phyloP scores from a whole-genome alignment of 2,113 vertebrate species.

The Elgaria multicarinata region DNA sequence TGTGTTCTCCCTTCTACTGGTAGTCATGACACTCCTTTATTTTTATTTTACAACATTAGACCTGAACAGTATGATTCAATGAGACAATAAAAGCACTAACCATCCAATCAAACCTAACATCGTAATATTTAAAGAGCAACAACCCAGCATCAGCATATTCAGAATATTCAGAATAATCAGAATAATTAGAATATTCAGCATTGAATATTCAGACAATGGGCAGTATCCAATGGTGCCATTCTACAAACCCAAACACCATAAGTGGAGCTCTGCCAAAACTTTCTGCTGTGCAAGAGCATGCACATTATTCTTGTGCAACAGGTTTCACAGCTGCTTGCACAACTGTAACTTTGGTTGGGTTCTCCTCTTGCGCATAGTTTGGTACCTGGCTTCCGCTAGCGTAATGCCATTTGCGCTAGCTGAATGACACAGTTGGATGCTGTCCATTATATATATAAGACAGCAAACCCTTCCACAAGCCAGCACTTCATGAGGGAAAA shows the following conservation, averaged over 20 bases:
- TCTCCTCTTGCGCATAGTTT: too few relatives aligned
- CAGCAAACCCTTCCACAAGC: not conserved
- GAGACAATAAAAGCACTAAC: not conserved
- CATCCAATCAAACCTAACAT: not conserved
- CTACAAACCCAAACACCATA: too few relatives aligned
- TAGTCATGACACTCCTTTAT: not conserved
- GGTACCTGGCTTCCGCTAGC: too few relatives aligned
- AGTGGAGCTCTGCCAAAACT: too few relatives aligned
- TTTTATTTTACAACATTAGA: not conserved
- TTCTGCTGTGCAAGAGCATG: too few relatives aligned
- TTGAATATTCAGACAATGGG: not conserved
- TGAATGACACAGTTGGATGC: too few relatives aligned
- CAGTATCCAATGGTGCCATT: too few relatives aligned
- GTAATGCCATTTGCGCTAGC: too few relatives aligned
- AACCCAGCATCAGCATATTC: not conserved
- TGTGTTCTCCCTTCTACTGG: not conserved
- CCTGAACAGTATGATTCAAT: not conserved
- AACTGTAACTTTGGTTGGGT: too few relatives aligned
- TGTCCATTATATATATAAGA: too few relatives aligned
- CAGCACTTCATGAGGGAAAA: not conserved
- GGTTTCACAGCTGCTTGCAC: too few relatives aligned
- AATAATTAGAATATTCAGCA: not conserved
- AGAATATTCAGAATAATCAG: not conserved
- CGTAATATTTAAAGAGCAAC: not conserved
- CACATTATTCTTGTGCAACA: too few relatives aligned